phyloP scores from a whole-genome alignment of 35 echinoderm and acorn worm genomes.

The Apostichopus parvimensis region DNA sequence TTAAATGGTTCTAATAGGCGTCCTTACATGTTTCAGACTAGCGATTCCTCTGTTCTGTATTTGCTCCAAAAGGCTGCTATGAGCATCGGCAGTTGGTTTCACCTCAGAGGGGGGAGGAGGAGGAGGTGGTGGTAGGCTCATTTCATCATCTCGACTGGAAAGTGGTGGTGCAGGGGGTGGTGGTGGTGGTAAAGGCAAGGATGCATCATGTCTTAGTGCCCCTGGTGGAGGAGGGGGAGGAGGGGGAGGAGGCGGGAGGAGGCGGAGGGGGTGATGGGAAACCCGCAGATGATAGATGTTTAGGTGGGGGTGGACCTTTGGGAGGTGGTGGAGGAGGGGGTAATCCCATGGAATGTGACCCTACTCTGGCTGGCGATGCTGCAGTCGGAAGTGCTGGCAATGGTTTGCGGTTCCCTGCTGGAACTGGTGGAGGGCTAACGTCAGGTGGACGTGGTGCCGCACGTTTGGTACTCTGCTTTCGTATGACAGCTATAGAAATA shows the following conservation, averaged over 20 bases:
- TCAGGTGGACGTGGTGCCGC: not conserved
- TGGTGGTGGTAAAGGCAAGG: not conserved
- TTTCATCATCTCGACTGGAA: not conserved
- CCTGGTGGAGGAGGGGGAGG: not conserved
- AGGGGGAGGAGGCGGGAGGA: not conserved
- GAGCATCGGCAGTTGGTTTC: not conserved
- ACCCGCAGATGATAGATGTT: not conserved
- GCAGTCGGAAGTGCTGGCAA: not conserved
- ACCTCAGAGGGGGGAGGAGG: not conserved
- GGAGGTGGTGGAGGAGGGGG: not conserved
- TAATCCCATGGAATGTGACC: too few species aligned
- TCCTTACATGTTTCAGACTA: slow-evolving; percentile 23
- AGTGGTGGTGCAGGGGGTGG: not conserved
- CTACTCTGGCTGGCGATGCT: not conserved
- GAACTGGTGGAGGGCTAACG: not conserved
- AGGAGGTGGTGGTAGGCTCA: not conserved
- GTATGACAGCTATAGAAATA: not conserved
- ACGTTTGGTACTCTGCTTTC: not conserved
- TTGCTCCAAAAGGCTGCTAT: not conserved
- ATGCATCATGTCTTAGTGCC: not conserved
- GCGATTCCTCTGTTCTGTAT: not conserved
- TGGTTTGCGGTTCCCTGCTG: not conserved
- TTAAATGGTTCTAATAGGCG: too few species aligned
- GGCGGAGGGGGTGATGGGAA: not conserved
- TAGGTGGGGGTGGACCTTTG: not conserved